Conservation (phyloP, 2,113 vertebrate species). For the Eupsittula cactorum region DNA sequence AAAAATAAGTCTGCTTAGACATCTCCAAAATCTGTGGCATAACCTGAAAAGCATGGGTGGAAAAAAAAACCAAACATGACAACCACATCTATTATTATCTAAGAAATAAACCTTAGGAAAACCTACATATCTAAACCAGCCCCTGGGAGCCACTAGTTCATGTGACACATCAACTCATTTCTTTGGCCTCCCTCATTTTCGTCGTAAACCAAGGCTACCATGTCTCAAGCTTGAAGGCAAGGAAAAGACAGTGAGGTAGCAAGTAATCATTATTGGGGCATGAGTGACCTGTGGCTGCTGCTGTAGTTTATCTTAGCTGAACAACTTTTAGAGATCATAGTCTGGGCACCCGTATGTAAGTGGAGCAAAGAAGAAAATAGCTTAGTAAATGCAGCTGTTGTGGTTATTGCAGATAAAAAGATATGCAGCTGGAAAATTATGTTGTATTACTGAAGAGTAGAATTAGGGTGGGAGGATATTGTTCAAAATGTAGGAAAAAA, state of each 20-base stretch:
- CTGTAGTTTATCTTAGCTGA: not conserved
- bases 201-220: not conserved
- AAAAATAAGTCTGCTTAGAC: not conserved
- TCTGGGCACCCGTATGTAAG: not conserved
- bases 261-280: not conserved
- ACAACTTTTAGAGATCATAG: not conserved
- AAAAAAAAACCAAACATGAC: not conserved
- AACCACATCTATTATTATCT: not conserved
- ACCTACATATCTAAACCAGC: not conserved
- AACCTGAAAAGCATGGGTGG: not conserved
- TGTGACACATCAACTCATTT: not conserved
- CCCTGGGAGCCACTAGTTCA: not conserved
- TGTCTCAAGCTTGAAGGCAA: not conserved
- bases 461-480: not conserved
- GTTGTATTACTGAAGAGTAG: not conserved
- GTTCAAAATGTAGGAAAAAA: not conserved
- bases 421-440: not conserved
- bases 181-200: not conserved
- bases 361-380: not conserved
- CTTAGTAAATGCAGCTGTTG: not conserved
- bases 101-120: not conserved
- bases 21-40: not conserved
- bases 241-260: not conserved
- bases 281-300: not conserved
- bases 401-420: not conserved